A percentile compares a stretch with the other conserved stretches of the same genome.
Evolutionary conservation across 1,140 invertebrate species (phyloP).

Genomic region (Drosophila serrata): DNA sequence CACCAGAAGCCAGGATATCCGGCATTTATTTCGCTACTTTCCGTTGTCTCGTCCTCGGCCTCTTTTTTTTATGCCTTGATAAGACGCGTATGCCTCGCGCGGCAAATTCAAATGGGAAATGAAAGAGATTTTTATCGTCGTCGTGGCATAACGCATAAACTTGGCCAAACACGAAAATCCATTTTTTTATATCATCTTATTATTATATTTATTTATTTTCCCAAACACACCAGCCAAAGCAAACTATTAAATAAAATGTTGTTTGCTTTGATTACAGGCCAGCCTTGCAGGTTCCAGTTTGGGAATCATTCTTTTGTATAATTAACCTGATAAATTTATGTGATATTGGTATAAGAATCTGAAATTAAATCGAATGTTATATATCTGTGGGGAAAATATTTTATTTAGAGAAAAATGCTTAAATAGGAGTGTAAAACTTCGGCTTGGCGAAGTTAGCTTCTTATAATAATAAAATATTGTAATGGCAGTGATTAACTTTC

Average conservation of each 20-base stretch:
- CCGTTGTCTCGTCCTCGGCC: not conserved
- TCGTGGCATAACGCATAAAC: conserved; percentile 54
- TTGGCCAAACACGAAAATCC: conserved; percentile 70
- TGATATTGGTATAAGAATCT: not conserved
- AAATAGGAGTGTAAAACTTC: too few relatives aligned
- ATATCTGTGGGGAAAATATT: too few relatives aligned
- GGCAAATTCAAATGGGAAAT: conserved; percentile 80
- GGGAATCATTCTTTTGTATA: not conserved
- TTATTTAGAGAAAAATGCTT: too few relatives aligned
- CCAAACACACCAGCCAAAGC: not conserved
- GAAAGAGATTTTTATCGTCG: conserved; percentile 77
- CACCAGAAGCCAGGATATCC: conserved; percentile 64
- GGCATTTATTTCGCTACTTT: conserved; percentile 70
- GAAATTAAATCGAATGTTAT: not conserved
- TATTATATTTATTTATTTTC: conserved; percentile 70
- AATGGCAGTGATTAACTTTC: too few relatives aligned
- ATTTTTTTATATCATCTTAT: conserved; percentile 71
- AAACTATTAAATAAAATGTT: conserved; percentile 54
- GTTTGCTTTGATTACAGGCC: conserved; percentile 37
- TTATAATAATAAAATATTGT: too few relatives aligned
- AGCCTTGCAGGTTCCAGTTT: not conserved
- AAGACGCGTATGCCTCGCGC: conserved; percentile 48
- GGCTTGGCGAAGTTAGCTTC: too few relatives aligned
- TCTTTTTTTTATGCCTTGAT: conserved; percentile 58
- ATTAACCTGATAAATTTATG: conserved; percentile 6